Percentiles rank a stretch among this genome's conserved stretches.
These are phyloP conservation scores for Uromys caudimaculatus DNA, from an alignment of 2,797 vertebrate species.

Conservation along the genomic window DNA sequence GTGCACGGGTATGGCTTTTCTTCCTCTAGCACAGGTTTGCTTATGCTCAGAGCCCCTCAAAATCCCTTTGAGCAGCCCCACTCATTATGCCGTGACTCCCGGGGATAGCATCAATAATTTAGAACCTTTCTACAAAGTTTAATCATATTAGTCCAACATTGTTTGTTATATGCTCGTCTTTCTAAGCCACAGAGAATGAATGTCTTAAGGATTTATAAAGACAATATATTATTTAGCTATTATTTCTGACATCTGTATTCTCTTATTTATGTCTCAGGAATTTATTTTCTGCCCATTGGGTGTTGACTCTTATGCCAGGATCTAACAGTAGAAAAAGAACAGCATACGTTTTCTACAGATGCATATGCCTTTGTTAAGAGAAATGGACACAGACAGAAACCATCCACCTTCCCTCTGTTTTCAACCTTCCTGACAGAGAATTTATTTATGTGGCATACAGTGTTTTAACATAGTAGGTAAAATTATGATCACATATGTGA, in stretches of 20 bases:
- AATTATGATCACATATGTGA: background rate
- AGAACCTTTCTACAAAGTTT: background rate
- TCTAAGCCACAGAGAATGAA: background rate
- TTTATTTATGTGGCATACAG: background rate
- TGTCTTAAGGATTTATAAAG: slow-evolving; percentile 32
- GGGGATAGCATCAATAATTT: background rate
- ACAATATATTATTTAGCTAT: slow-evolving; percentile 3
- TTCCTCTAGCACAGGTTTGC: background rate
- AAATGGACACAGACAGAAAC: background rate
- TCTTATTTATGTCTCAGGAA: slow-evolving; percentile 16
- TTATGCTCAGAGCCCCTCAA: background rate
- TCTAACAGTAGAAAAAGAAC: background rate
- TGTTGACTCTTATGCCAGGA: background rate
- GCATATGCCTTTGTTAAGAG: background rate
- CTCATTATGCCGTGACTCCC: background rate
- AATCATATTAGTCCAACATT: background rate
- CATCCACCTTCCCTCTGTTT: background rate
- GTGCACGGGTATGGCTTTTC: too few relatives aligned
- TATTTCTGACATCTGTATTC: background rate
- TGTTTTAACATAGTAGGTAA: background rate
- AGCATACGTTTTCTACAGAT: background rate
- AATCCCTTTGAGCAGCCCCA: background rate
- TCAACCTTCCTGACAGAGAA: background rate
- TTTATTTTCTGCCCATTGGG: background rate
- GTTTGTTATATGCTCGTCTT: background rate